A percentile compares a stretch with the other conserved stretches of the same genome.
These are phyloP conservation scores for Cylloceria caligata DNA, from an alignment of 2,888 invertebrate species.

Conservation along the genomic window DNA sequence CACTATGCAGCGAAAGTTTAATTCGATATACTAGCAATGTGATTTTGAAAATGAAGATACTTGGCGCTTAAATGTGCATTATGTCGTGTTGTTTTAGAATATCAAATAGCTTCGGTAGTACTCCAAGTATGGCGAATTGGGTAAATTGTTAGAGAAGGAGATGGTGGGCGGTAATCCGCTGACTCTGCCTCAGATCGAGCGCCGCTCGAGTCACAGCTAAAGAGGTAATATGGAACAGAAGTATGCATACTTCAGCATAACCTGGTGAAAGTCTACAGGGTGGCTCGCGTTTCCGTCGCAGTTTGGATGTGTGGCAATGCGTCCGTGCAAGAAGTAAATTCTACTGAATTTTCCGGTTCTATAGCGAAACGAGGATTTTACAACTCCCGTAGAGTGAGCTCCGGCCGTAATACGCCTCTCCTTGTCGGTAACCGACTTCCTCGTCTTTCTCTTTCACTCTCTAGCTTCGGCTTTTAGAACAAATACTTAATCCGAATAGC, in stretches of 20 bases:
- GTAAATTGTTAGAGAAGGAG: slow-evolving; percentile 39
- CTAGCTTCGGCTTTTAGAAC: slow-evolving; percentile 81
- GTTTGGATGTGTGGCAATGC: slow-evolving; percentile 14
- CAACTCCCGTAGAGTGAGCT: slow-evolving; percentile 62
- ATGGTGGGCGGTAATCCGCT: slow-evolving; percentile 67
- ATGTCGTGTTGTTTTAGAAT: neutral
- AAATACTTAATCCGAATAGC: slow-evolving; percentile 84
- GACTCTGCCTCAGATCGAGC: slow-evolving; percentile 58
- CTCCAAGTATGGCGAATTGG: neutral
- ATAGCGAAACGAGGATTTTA: slow-evolving; percentile 76
- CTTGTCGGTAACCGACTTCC: slow-evolving; percentile 59
- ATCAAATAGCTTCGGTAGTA: neutral
- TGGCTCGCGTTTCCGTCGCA: slow-evolving; percentile 53
- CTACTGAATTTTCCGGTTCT: slow-evolving; percentile 77
- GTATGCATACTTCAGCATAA: slow-evolving; percentile 68
- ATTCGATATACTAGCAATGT: slow-evolving; percentile 7
- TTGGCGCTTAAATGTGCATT: neutral
- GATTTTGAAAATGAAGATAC: neutral
- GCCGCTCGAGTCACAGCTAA: neutral
- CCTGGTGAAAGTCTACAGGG: slow-evolving; percentile 68
- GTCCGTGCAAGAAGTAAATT: slow-evolving; percentile 76
- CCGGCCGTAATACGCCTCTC: slow-evolving; percentile 57
- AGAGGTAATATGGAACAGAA: neutral
- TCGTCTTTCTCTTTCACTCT: slow-evolving; percentile 70
- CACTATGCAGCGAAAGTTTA: neutral